These are phyloP conservation scores for Semotilus atromaculatus DNA, from an alignment of 2,797 vertebrate species.

Conservation along the genomic window DNA sequence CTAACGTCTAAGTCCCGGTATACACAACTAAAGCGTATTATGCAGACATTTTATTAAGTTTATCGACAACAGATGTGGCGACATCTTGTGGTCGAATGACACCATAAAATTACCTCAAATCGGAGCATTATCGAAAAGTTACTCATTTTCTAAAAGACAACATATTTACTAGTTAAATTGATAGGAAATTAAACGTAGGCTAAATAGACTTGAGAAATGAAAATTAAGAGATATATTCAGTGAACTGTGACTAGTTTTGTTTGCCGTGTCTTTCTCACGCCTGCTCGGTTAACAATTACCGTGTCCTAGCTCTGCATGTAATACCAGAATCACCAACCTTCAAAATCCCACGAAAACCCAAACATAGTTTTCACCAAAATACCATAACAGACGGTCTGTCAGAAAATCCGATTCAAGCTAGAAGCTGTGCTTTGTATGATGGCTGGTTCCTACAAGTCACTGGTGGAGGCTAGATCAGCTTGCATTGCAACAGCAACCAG, in stretches of 20 bases:
- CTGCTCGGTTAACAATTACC: not conserved
- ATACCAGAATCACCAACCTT: not conserved
- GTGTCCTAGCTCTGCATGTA: not conserved
- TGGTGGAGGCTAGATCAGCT: not conserved
- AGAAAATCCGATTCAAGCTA: not conserved
- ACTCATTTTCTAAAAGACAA: not conserved
- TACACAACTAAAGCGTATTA: not conserved
- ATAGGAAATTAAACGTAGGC: not conserved
- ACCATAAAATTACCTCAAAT: not conserved
- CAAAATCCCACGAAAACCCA: not conserved
- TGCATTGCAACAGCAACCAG: not conserved
- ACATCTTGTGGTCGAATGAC: conserved; percentile 12
- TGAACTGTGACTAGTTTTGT: not conserved
- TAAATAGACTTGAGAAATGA: not conserved
- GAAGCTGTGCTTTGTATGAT: not conserved
- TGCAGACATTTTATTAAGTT: not conserved
- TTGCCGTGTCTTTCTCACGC: not conserved
- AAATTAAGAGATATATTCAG: not conserved
- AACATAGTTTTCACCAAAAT: not conserved
- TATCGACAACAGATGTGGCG: not conserved
- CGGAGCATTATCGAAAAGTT: not conserved
- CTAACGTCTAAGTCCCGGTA: not conserved
- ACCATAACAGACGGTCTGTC: not conserved
- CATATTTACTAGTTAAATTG: not conserved
- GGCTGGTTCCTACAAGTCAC: not conserved